These are phyloP conservation scores for Pomatostomus ruficeps DNA, from an alignment of 2,113 vertebrate species.

Conservation along the genomic window DNA sequence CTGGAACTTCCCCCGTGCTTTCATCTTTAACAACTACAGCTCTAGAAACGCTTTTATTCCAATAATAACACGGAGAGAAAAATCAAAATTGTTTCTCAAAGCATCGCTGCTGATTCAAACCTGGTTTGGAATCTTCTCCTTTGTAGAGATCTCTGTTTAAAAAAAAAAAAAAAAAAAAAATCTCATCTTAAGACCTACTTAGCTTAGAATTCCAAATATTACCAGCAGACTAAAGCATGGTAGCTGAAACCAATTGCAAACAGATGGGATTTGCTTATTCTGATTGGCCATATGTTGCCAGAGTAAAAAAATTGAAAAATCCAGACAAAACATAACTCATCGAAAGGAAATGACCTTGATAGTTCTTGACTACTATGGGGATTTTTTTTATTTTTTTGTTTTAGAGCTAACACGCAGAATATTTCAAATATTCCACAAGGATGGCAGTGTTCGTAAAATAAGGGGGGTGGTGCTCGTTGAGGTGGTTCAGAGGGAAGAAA, in stretches of 20 bases:
- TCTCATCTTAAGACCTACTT: background rate
- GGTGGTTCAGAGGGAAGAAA: conserved; percentile 31
- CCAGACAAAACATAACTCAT: conserved; percentile 54
- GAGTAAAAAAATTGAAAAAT: conserved; percentile 47
- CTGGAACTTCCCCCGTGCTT: conserved; percentile 14
- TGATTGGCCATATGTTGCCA: conserved; percentile 52
- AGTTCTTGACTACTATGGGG: conserved; percentile 19
- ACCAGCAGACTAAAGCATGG: conserved; percentile 21
- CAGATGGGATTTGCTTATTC: conserved; percentile 58
- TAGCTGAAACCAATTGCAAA: conserved; percentile 56
- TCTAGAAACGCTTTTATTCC: background rate
- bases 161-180: background rate
- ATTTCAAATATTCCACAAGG: background rate
- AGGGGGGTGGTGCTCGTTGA: background rate
- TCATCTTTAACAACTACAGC: background rate
- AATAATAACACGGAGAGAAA: background rate
- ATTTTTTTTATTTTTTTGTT: background rate
- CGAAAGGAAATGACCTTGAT: conserved; percentile 50
- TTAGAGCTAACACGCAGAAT: background rate
- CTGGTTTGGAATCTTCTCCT: background rate
- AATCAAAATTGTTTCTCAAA: background rate
- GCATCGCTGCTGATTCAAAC: background rate
- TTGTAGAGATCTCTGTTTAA: background rate
- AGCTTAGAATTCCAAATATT: conserved; percentile 48
- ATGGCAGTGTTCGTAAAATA: background rate